These are phyloP conservation scores for Meloe dianella DNA, from an alignment of 2,888 invertebrate species.

Conservation along the genomic window DNA sequence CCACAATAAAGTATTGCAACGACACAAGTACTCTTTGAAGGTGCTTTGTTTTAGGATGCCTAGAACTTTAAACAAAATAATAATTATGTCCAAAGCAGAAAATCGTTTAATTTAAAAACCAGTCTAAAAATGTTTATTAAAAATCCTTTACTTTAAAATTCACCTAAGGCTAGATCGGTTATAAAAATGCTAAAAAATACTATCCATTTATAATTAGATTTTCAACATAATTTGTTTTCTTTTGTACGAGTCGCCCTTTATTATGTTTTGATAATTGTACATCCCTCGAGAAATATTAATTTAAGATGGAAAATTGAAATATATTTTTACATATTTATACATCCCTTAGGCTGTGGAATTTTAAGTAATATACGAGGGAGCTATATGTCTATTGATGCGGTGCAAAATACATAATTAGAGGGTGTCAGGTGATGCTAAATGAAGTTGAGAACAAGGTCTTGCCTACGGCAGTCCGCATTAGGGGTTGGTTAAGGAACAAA, in stretches of 20 bases:
- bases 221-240: conserved; percentile 12
- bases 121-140: conserved; percentile 2
- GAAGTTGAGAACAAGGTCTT: conserved; percentile 49
- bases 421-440: conserved; percentile 57
- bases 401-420: conserved; percentile 58
- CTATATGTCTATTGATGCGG: conserved; percentile 50
- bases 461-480: conserved; percentile 42
- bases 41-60: conserved; percentile 35
- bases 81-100: conserved; percentile 20
- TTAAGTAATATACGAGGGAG: conserved; percentile 25
- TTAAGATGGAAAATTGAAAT: conserved; percentile 48
- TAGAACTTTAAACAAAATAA: conserved; percentile 18
- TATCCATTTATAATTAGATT: conserved; percentile 14
- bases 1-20: conserved; percentile 44
- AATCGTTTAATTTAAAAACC: background rate
- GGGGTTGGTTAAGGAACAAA: conserved; percentile 35
- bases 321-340: conserved; percentile 50
- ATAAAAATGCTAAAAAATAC: conserved; percentile 23
- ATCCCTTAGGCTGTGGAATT: conserved; percentile 37
- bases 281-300: conserved; percentile 48
- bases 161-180: conserved; percentile 2
- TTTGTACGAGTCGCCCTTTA: conserved; percentile 26
- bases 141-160: background rate
- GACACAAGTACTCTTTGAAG: conserved; percentile 38
- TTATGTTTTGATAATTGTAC: conserved; percentile 19